Evolutionary conservation across 2,888 invertebrate genomes (phyloP).

Genomic region (Andrena hattorfiana): DNA sequence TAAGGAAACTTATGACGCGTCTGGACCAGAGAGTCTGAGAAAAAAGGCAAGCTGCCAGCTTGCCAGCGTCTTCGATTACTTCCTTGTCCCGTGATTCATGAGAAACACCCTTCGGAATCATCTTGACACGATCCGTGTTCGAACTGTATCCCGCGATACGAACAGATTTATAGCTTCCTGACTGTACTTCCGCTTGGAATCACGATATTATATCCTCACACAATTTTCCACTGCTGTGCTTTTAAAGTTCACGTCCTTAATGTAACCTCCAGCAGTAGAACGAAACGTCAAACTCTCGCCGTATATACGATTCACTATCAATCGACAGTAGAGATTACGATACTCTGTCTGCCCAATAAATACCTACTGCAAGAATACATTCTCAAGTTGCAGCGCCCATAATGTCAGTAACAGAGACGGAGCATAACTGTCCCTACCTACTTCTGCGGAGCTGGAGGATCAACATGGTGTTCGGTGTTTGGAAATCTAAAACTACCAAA

Average conservation of each 20-base stretch:
- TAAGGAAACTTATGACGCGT: conserved; percentile 74
- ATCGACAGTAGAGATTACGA: conserved; percentile 1
- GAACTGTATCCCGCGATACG: neutral
- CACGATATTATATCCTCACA: no score
- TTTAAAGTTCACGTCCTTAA: neutral
- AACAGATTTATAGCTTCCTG: conserved; percentile 44
- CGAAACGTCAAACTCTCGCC: neutral
- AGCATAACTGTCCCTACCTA: neutral
- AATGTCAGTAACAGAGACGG: neutral
- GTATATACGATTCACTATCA: neutral
- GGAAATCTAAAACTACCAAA: conserved; percentile 35
- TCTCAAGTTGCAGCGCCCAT: neutral
- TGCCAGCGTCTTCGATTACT: conserved; percentile 67
- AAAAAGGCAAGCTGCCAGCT: conserved; percentile 58
- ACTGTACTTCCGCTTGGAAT: neutral
- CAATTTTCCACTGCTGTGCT: neutral
- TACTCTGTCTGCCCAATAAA: neutral
- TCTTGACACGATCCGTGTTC: conserved; percentile 28
- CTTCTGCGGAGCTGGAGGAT: neutral
- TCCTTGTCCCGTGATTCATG: conserved; percentile 49
- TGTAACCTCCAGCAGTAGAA: neutral
- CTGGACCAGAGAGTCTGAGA: conserved; percentile 56
- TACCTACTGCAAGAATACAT: neutral
- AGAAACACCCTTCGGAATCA: conserved; percentile 4
- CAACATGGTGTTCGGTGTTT: neutral